A percentile compares a stretch with the other conserved stretches of the same genome.
Evolutionary conservation across 2,888 invertebrate genomes (phyloP).

Genomic region (Oconnorella tubifera): DNA sequence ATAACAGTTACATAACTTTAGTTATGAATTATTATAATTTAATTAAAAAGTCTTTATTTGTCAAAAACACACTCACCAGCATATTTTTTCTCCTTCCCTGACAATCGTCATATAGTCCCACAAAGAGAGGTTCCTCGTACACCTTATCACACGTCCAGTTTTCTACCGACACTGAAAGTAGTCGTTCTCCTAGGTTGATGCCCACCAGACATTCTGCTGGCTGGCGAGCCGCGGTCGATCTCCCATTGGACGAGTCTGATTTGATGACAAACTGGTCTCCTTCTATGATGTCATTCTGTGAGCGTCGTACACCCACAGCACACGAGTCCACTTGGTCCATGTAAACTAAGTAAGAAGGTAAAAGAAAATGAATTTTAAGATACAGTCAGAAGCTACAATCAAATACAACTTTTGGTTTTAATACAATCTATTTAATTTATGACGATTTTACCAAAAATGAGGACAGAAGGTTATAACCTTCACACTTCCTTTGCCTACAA

Average conservation of each 20-base stretch:
- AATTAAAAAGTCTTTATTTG: too few relatives aligned
- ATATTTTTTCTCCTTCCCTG: constrained; percentile 23
- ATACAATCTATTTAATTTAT: too few relatives aligned
- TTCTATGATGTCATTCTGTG: constrained; percentile 31
- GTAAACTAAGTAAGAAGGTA: constrained; percentile 18
- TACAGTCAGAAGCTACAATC: too few relatives aligned
- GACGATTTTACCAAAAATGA: too few relatives aligned
- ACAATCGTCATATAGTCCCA: constrained; percentile 34
- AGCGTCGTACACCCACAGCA: constrained; percentile 10
- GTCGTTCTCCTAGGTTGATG: constrained; percentile 33
- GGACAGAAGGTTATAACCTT: too few relatives aligned
- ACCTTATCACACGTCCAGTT: constrained; percentile 31
- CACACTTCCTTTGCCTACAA: too few relatives aligned
- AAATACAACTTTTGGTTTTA: too few relatives aligned
- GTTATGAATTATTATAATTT: too few relatives aligned
- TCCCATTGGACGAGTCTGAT: constrained; percentile 28
- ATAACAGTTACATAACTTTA: too few relatives aligned
- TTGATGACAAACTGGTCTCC: constrained; percentile 30
- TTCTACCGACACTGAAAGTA: constrained; percentile 26
- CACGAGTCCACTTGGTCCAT: constrained; percentile 26
- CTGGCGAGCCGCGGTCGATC: constrained; percentile 17
- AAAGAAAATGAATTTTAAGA: too few relatives aligned
- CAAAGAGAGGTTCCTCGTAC: constrained; percentile 23
- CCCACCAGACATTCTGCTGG: constrained; percentile 32
- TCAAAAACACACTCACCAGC: constrained; percentile 25